phyloP scores from a whole-genome alignment of 2,888 invertebrate genomes.

The Sclerodermus sp. region DNA sequence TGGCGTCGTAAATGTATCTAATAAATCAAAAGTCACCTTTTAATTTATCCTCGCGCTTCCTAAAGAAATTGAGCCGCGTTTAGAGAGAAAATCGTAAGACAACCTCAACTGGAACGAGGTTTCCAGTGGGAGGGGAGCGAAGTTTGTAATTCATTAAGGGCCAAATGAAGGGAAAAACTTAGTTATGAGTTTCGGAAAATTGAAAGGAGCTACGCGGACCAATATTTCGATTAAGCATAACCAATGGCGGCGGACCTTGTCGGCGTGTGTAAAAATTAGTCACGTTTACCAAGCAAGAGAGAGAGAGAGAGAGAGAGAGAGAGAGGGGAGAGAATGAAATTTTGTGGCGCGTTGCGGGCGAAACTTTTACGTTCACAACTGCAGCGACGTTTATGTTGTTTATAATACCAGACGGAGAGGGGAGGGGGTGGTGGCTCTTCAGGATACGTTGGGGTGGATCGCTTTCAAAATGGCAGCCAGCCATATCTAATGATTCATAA shows the following conservation, averaged over 20 bases:
- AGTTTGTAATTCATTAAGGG: too few relatives aligned
- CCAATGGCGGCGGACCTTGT: slow-evolving; percentile 4
- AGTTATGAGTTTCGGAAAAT: too few relatives aligned
- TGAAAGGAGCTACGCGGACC: neutral
- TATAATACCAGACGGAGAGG: slow-evolving; percentile 8
- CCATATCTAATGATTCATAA: slow-evolving; percentile 41
- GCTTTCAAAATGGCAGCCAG: slow-evolving; percentile 29
- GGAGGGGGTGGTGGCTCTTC: slow-evolving; percentile 5
- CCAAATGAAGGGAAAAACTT: too few relatives aligned
- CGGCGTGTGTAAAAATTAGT: slow-evolving; percentile 24
- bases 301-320: neutral
- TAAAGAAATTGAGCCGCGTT: too few relatives aligned
- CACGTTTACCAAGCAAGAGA: slow-evolving; percentile 12
- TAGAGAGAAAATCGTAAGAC: too few relatives aligned
- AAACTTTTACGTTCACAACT: neutral
- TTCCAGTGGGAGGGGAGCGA: too few relatives aligned
- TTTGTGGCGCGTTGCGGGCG: slow-evolving; percentile 6
- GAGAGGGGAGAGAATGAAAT: slow-evolving; percentile 1
- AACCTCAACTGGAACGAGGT: too few relatives aligned
- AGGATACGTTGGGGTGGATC: slow-evolving; percentile 20
- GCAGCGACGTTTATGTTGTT: slow-evolving; percentile 23
- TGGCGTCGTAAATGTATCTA: slow-evolving; percentile 10
- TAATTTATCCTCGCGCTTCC: too few relatives aligned
- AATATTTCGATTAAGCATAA: slow-evolving; percentile 8
- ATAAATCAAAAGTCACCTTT: too few relatives aligned